Base-by-base conservation (phyloP, 2,797 vertebrate genomes). In the Jordanella pulchra region DNA sequence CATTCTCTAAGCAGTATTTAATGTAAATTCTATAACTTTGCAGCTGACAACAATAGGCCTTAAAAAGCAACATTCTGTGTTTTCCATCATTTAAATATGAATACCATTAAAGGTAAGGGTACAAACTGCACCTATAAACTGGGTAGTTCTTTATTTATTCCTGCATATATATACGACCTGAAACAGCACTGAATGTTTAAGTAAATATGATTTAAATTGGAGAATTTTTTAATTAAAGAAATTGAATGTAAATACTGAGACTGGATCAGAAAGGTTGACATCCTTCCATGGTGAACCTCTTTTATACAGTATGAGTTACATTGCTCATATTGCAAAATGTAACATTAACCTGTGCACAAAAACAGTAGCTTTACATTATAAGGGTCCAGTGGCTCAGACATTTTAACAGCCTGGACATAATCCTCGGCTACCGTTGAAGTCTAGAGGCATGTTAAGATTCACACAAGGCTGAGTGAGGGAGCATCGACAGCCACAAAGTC, bases 401-500 rank as follows among this genome's bases (percentile, higher is more conserved):
- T 60, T 55, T 53, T 65, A 47, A 25, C 58, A 72, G 47, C 45
- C 63, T 72, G 71, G 61, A 73, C 51, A 80, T 77, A 73, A 55
- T 60, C 61, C n/a, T 64, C 48, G 53, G 55, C 35, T 64, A 35
- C 72, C 47, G 56, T 48, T 2, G 45, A 53, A 78, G 69, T 66
- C n/a, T 69, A 68, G 56, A 81, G 80, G 72, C 78, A 77, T 60
- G 82, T 89, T 93, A 89, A 88, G 78, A 91, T 92, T 90, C 87
- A 86, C 76, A 76, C 79, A 84, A 83, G 77, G 84, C 72, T 73
- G 53, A 71, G 68, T 80, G 78, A 84, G 83, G 58, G 69, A 87
- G 48, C 83, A 77, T 78, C 72, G 89, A 88, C 84, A 89, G 21
- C 81, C 79, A 90, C 88, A 91, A 92, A 92, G 91, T 91, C 92